Conservation (phyloP, 2,113 vertebrate genomes). For the Phyllostomus discolor region DNA sequence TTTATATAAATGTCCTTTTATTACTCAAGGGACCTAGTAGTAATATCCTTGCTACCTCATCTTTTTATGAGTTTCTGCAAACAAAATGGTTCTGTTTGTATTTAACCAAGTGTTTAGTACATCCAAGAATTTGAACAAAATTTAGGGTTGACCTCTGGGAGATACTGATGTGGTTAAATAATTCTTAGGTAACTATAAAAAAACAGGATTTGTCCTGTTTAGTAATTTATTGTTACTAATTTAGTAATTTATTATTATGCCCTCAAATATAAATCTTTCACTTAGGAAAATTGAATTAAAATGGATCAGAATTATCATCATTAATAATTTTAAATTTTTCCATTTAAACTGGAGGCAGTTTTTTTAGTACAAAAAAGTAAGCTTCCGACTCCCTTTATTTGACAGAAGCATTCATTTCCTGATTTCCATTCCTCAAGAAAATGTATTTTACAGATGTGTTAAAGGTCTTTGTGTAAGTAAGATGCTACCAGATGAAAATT, state of each 20-base stretch:
- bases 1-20: slow-evolving; percentile 63
- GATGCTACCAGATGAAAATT: slow-evolving; percentile 34
- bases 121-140: slow-evolving; percentile 65
- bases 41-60: slow-evolving; percentile 63
- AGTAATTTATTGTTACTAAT: slow-evolving; percentile 18
- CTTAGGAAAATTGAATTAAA: slow-evolving; percentile 37
- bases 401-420: slow-evolving; percentile 31
- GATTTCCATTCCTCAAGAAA: slow-evolving; percentile 2
- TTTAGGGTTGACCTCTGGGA: slow-evolving; percentile 65
- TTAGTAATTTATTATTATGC: slow-evolving; percentile 24
- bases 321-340: slow-evolving; percentile 29
- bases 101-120: slow-evolving; percentile 76
- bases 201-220: neutral
- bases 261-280: slow-evolving; percentile 29
- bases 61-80: slow-evolving; percentile 69
- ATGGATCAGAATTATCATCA: slow-evolving; percentile 19
- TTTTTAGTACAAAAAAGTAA: neutral
- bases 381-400: slow-evolving; percentile 5
- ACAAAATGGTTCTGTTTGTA: slow-evolving; percentile 70
- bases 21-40: slow-evolving; percentile 52
- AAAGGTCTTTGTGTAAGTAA: slow-evolving; percentile 20
- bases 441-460: slow-evolving; percentile 51
- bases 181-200: slow-evolving; percentile 53
- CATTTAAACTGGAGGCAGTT: neutral
- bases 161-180: slow-evolving; percentile 69